Conservation (phyloP, 2,888 invertebrate genomes). For the Tipula vernalis region DNA sequence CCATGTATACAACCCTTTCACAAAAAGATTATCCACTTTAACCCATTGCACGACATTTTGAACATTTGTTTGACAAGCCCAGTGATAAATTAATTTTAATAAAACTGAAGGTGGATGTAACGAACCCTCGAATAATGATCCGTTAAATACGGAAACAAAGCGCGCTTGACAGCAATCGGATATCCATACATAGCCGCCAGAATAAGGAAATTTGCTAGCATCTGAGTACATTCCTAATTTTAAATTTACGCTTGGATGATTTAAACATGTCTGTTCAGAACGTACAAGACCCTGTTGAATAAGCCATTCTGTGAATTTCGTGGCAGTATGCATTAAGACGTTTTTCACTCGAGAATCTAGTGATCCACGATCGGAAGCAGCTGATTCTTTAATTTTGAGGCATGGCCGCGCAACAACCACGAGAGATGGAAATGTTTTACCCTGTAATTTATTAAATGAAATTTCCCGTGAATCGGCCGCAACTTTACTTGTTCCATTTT, state of each 20-base stretch:
- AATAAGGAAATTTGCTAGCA: slow-evolving; percentile 70
- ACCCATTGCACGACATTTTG: slow-evolving; percentile 86
- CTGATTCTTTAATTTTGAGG: slow-evolving; percentile 53
- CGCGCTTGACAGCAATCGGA: slow-evolving; percentile 75
- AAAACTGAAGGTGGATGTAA: slow-evolving; percentile 73
- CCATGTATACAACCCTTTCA: slow-evolving; percentile 54
- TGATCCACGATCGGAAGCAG: slow-evolving; percentile 44
- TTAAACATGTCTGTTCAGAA: slow-evolving; percentile 63
- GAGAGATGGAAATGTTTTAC: slow-evolving; percentile 75
- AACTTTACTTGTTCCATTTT: slow-evolving; percentile 38
- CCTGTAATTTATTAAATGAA: slow-evolving; percentile 59
- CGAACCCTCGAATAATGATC: slow-evolving; percentile 76
- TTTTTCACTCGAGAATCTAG: slow-evolving; percentile 71
- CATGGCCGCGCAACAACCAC: slow-evolving; percentile 74
- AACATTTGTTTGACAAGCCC: slow-evolving; percentile 83
- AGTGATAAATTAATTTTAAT: slow-evolving; percentile 76
- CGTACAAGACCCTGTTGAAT: slow-evolving; percentile 73
- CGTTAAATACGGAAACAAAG: slow-evolving; percentile 76
- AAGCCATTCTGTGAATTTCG: slow-evolving; percentile 82
- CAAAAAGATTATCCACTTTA: slow-evolving; percentile 57
- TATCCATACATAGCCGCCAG: slow-evolving; percentile 87
- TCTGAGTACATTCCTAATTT: slow-evolving; percentile 78
- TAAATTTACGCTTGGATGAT: slow-evolving; percentile 54
- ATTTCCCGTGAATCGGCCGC: slow-evolving; percentile 59
- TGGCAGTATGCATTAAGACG: slow-evolving; percentile 66